Evolutionary conservation across 2,797 vertebrate species (phyloP), one percentile per base, ranked within the genome.

Genomic region (Gadopsis marmoratus): DNA sequence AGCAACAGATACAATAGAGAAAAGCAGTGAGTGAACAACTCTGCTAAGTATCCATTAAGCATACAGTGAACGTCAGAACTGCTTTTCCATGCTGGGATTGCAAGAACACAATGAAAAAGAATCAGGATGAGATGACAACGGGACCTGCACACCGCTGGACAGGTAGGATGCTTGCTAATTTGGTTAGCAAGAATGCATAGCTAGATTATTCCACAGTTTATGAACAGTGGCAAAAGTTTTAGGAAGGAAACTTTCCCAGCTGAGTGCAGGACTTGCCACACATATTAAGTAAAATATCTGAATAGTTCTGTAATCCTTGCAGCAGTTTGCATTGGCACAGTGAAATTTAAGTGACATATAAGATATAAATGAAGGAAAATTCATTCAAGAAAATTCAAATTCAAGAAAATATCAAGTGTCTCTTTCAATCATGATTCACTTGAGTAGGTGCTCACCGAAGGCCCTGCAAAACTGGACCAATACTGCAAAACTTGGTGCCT

Each of bases 211-310:
- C 60, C 31, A 45, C 21, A 45, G 13, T 60, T 71, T 48, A 47
- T 74, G 45, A 74, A 62, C 11, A 48, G 16, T 60, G 39, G 48
- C 12, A 72, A 26, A 26, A 17, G 23, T 72, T 82, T 71, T 9
- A 55, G 48, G 26, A 19, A 6, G 16, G 33, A 81, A 89, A 83
- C n/a, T 54, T 79, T 83, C 48, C 61, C 21, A 68, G 29, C n/a
- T 53, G 16, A 59, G 11, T 33, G 19, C 3, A 54, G 29, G 29
- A 55, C 35, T 54, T 76, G 33, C 39, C 71, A 66, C 35, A 65
- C 31, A 68, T 47, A 61, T 68, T 5, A 64, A 51, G 45, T 73
- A 45, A 23, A 17, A 74, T 2, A 9, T 39, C 50, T 61, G 21
- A 87, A 54, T 11, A 72, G 50, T 45, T 58, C 60, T 64, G 56